These are phyloP conservation scores for Dryobotodes eremita DNA, from an alignment of 2,888 invertebrate species.

Conservation along the genomic window DNA sequence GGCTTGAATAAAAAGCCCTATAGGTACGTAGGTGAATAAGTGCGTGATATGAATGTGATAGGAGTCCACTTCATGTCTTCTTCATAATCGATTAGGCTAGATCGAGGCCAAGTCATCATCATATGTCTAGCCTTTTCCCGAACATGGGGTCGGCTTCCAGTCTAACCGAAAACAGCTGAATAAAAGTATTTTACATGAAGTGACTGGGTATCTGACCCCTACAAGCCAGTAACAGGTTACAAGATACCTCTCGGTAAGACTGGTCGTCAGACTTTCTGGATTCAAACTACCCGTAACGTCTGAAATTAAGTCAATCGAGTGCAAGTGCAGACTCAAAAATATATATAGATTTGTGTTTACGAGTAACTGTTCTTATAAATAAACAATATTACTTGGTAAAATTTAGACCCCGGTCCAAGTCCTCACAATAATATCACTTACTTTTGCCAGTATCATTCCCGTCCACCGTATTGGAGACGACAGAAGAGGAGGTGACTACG, in stretches of 20 bases:
- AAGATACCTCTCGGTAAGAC: not conserved
- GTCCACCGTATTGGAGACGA: slow-evolving; percentile 92
- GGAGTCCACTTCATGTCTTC: not conserved
- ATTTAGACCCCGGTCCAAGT: not conserved
- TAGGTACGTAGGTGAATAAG: no score
- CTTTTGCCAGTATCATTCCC: slow-evolving; percentile 90
- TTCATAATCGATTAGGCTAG: not conserved
- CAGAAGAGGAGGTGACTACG: slow-evolving; percentile 93
- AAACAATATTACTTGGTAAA: not conserved
- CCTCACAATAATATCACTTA: slow-evolving; percentile 6
- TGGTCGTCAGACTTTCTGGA: not conserved
- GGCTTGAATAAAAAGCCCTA: no score
- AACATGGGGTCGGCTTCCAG: not conserved
- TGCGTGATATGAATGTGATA: not conserved
- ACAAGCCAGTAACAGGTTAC: not conserved
- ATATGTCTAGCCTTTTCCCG: not conserved
- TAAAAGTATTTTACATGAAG: no score
- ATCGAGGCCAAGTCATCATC: not conserved
- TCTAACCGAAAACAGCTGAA: not conserved
- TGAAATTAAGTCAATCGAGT: not conserved
- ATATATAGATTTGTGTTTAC: not conserved
- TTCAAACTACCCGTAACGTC: not conserved
- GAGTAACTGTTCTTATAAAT: not conserved
- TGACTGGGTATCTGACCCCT: not conserved
- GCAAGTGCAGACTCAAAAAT: not conserved